phyloP scores from a whole-genome alignment of 2,888 invertebrate species.

The Stenodema calcarata region DNA sequence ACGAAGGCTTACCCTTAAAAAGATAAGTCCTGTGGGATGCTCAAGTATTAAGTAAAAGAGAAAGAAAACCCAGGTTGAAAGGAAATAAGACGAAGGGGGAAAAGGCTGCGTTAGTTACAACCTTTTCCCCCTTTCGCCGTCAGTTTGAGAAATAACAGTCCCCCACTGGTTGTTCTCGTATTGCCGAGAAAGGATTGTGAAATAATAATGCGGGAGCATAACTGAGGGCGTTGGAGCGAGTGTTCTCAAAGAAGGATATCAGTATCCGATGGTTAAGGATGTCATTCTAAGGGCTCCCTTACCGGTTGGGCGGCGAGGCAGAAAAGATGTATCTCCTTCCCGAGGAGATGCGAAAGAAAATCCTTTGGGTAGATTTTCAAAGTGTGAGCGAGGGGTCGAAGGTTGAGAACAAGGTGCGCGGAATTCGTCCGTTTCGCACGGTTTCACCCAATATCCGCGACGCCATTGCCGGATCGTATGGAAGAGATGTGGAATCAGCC shows the following conservation, averaged over 20 bases:
- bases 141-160: neutral
- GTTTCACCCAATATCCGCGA: neutral
- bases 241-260: neutral
- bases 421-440: neutral
- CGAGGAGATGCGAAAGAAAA: neutral
- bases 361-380: neutral
- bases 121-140: neutral
- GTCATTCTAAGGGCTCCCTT: neutral
- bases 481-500: too few species aligned
- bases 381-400: neutral
- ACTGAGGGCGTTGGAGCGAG: neutral
- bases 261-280: neutral
- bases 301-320: neutral
- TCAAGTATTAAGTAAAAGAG: neutral
- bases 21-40: neutral
- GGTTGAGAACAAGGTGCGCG: neutral
- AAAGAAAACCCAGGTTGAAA: neutral
- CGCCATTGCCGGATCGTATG: too few species aligned
- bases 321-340: neutral
- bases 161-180: neutral
- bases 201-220: neutral
- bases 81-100: neutral
- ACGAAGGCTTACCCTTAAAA: neutral
- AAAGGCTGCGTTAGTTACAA: neutral
- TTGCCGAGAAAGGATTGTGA: conserved; percentile 2